Percentiles rank a stretch among this genome's conserved stretches.
These are phyloP conservation scores for Aleiodes sp. DNA, from an alignment of 1,140 invertebrate species.

Conservation along the genomic window DNA sequence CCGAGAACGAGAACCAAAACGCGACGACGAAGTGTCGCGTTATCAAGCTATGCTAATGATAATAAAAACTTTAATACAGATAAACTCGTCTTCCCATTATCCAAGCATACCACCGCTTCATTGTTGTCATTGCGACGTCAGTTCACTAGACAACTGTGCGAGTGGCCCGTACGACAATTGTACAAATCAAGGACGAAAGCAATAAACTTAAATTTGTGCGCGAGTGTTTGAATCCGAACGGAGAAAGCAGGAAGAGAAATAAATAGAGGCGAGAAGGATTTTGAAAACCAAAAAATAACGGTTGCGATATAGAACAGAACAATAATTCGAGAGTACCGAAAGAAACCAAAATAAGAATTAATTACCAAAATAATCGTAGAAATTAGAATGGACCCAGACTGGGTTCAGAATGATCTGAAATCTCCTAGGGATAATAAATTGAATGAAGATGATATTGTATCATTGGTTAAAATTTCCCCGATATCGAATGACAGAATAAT, in stretches of 20 bases:
- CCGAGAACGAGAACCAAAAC: constrained; percentile 40
- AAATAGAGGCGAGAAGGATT: too few species aligned
- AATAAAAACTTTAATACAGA: background rate
- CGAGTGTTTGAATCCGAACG: constrained; percentile 6
- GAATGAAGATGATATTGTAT: too few species aligned
- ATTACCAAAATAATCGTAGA: too few species aligned
- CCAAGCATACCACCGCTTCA: constrained; percentile 19
- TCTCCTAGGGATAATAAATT: too few species aligned
- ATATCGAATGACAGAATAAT: background rate
- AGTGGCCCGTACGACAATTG: constrained; percentile 59
- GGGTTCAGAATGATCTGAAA: too few species aligned
- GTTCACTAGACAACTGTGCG: constrained; percentile 58
- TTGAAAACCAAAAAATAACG: too few species aligned
- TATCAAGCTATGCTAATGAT: background rate
- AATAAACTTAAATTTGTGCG: constrained; percentile 31
- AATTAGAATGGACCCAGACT: background rate
- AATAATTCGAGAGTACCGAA: too few species aligned
- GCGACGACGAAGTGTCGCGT: constrained; percentile 31
- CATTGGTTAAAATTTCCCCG: background rate
- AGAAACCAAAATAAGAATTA: too few species aligned
- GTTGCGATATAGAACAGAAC: too few species aligned
- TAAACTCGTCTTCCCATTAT: background rate
- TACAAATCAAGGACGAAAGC: constrained; percentile 64
- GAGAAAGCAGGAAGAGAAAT: too few species aligned
- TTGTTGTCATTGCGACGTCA: constrained; percentile 55